These are phyloP conservation scores for Prinia subflava DNA, from an alignment of 2,113 vertebrate genomes.

Conservation along the genomic window DNA sequence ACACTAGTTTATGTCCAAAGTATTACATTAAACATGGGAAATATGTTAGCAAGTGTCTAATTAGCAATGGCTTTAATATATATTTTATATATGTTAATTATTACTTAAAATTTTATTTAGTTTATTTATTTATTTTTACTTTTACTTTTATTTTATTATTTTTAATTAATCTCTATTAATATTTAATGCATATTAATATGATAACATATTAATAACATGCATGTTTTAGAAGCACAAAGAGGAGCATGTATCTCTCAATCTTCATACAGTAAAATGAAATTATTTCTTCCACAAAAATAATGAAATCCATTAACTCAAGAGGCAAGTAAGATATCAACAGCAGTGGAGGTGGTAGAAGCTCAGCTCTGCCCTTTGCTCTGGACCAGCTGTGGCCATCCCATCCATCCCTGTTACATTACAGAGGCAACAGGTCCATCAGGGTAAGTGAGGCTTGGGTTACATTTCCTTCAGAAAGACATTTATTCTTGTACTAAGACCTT, in stretches of 20 bases:
- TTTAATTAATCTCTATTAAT: too few species aligned
- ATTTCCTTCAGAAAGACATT: not conserved
- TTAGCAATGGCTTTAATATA: not conserved
- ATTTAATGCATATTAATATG: not conserved
- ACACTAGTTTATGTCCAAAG: not conserved
- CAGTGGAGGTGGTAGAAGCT: not conserved
- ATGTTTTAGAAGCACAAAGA: not conserved
- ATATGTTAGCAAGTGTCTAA: not conserved
- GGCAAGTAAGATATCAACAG: not conserved
- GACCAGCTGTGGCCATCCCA: not conserved
- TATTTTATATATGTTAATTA: not conserved
- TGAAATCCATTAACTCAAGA: not conserved
- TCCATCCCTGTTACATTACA: not conserved
- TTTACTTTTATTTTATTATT: too few species aligned
- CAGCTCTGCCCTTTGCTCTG: not conserved
- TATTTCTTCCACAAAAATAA: not conserved
- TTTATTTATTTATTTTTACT: not conserved
- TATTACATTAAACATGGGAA: not conserved
- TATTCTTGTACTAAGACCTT: not conserved
- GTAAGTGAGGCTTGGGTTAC: not conserved
- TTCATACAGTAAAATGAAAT: not conserved
- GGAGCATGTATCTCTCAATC: not conserved
- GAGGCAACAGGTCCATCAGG: not conserved
- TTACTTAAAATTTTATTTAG: not conserved
- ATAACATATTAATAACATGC: not conserved